Percentiles rank a stretch among this genome's conserved stretches.
Evolutionary conservation across 2,113 vertebrate species (phyloP).

Genomic region (Catharus bicknelli): DNA sequence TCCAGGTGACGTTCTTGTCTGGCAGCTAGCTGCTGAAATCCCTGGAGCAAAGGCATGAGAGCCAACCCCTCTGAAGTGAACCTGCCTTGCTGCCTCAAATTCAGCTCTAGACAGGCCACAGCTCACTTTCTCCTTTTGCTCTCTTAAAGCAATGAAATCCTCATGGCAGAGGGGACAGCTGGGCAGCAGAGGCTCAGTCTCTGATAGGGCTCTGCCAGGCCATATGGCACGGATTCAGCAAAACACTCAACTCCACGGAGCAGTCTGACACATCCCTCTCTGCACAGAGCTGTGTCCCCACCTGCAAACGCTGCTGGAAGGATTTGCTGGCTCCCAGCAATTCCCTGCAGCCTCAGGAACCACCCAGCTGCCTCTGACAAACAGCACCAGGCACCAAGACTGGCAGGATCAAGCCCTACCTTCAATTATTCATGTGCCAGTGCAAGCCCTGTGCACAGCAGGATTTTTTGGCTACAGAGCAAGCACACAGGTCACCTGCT

Average conservation of each 20-base stretch:
- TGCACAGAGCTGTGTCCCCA: not conserved
- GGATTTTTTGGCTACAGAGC: conserved; percentile 22
- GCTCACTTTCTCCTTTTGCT: not conserved
- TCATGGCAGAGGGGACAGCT: not conserved
- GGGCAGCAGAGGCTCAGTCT: rapidly evolving
- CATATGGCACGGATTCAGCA: not conserved
- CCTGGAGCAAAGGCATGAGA: not conserved
- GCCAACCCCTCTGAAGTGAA: not conserved
- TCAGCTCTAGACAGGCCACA: rapidly evolving
- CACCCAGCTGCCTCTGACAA: not conserved
- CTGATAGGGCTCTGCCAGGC: not conserved
- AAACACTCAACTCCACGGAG: not conserved
- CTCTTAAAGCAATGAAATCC: not conserved
- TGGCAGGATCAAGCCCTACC: not conserved
- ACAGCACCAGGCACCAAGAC: not conserved
- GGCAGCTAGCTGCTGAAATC: not conserved
- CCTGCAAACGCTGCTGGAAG: not conserved
- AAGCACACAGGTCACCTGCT: not conserved
- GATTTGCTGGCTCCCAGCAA: not conserved
- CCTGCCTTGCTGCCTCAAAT: rapidly evolving
- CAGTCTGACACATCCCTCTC: not conserved
- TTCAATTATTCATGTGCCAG: conserved; percentile 21
- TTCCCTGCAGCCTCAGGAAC: not conserved
- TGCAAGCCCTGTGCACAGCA: not conserved
- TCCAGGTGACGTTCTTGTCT: not conserved